Conservation (phyloP, 1,140 invertebrate genomes). For the Scaptomyza graminum region DNA sequence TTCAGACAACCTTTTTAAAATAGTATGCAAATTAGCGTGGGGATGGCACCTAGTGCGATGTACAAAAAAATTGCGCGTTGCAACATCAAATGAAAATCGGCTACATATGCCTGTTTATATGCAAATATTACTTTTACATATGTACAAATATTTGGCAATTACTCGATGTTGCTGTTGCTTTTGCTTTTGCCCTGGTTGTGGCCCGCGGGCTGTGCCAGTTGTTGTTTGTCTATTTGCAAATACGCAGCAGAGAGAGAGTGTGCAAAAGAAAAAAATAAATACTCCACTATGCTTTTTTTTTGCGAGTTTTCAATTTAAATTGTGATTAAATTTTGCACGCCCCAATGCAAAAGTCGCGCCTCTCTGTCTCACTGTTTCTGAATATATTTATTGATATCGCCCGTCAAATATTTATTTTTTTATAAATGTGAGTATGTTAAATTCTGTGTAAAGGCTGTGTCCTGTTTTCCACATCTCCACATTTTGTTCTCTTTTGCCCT, state of each 20-base stretch:
- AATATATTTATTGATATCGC: constrained; percentile 39
- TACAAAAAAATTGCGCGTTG: constrained; percentile 36
- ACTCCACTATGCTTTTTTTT: constrained; percentile 39
- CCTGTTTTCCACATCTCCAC: not conserved
- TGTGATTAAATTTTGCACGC: constrained; percentile 77
- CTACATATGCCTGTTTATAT: constrained; percentile 79
- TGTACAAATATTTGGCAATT: constrained; percentile 82
- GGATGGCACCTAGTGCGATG: constrained; percentile 11
- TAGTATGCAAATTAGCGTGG: constrained; percentile 65
- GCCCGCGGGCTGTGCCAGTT: constrained; percentile 29
- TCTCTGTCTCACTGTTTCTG: not conserved
- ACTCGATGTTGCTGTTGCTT: constrained; percentile 43
- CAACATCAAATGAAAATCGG: constrained; percentile 68
- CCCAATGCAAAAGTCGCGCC: constrained; percentile 53
- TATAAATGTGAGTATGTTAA: no score
- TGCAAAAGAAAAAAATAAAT: constrained; percentile 4
- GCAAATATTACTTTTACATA: constrained; percentile 75
- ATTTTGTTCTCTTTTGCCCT: constrained; percentile 50
- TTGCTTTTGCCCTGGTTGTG: constrained; percentile 18
- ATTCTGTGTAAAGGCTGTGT: constrained; percentile 18
- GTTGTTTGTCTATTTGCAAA: constrained; percentile 75
- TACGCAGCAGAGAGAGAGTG: constrained; percentile 33
- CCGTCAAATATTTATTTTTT: constrained; percentile 26
- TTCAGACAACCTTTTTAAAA: constrained; percentile 52
- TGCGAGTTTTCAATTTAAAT: constrained; percentile 74